A percentile compares a stretch with the other conserved stretches of the same genome.
phyloP scores from a whole-genome alignment of 2,888 invertebrate genomes.

The Minunthozetes semirufus region DNA sequence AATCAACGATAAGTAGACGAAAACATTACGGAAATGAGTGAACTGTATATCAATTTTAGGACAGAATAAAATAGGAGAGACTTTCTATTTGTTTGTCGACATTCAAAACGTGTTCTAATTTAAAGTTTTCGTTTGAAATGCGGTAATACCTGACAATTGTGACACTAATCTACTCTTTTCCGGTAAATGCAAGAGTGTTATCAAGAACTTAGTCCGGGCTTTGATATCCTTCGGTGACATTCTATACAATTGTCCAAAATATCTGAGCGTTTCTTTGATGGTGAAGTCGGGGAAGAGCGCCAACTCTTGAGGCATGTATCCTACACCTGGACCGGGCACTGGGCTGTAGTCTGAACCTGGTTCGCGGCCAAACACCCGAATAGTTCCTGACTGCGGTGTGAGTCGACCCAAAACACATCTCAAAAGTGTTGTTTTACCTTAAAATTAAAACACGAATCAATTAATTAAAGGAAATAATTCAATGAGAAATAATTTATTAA shows the following conservation, averaged over 20 bases:
- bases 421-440: conserved; percentile 81
- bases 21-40: too few species aligned
- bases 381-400: conserved; percentile 74
- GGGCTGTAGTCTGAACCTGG: conserved; percentile 82
- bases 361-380: conserved; percentile 79
- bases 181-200: conserved; percentile 49
- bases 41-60: too few species aligned
- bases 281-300: conserved; percentile 45
- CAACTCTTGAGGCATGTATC: conserved; percentile 78
- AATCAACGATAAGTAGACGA: too few species aligned
- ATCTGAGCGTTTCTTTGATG: conserved; percentile 49
- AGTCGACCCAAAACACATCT: conserved; percentile 85
- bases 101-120: too few species aligned
- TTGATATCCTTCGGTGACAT: conserved; percentile 44
- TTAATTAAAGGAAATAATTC: not conserved
- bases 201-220: conserved; percentile 47
- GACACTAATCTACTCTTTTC: conserved; percentile 48
- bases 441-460: not conserved
- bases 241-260: conserved; percentile 49
- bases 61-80: too few species aligned
- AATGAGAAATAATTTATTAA: not conserved
- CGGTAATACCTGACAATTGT: conserved; percentile 50
- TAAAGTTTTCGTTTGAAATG: too few species aligned
- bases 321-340: conserved; percentile 87
- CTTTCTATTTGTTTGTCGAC: too few species aligned